Evolutionary conservation across 2,113 vertebrate species (phyloP), one percentile per base, ranked within the genome.

Genomic region (Cygnus buccinator): DNA sequence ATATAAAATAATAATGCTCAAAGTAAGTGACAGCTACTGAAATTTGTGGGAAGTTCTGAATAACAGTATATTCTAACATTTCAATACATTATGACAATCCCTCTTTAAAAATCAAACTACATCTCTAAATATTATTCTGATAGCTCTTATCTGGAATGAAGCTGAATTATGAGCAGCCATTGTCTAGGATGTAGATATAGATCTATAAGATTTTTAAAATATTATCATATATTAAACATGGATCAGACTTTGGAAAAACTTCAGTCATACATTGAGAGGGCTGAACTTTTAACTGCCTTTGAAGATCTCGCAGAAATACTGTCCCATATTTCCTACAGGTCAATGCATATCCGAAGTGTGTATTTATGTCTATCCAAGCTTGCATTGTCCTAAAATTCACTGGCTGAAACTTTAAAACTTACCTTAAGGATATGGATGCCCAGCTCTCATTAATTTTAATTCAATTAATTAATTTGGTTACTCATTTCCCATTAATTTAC

Each of bases 381-480:
- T 9, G 11, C 4, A 2, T n/a, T 93, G 62, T 54, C 81, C 74
- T 95, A 76, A 94, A 95, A 84, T 78, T 85, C 7, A 41, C 62
- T 70, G 71, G 33, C 58, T 94, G 58, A 74, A 83, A 73, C 89
- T 55, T 93, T 57, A 74, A 79, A 83, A 62, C 66, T 80, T 85
- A 71, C 95, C 95, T 94, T 93, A 89, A 96, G 96, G 95, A 76
- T 87, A 59, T 74, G 74, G 92, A 83, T 87, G 62, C 96, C 91
- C 94, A 93, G 46, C 29, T 72, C 84, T 96, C 91, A 96, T 96
- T 96, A 96, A 94, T 94, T 95, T 94, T 95, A 89, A 96, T 84
- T 84, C 73, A 93, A 75, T 95, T 95, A 96, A 94, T 96, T 96
- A 96, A 95, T 94, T 95, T 94, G 68, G 54, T 91, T 96, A 46